Evolutionary conservation across 2,888 invertebrate genomes (phyloP).

Genomic region (Glaucopsyche alexis): DNA sequence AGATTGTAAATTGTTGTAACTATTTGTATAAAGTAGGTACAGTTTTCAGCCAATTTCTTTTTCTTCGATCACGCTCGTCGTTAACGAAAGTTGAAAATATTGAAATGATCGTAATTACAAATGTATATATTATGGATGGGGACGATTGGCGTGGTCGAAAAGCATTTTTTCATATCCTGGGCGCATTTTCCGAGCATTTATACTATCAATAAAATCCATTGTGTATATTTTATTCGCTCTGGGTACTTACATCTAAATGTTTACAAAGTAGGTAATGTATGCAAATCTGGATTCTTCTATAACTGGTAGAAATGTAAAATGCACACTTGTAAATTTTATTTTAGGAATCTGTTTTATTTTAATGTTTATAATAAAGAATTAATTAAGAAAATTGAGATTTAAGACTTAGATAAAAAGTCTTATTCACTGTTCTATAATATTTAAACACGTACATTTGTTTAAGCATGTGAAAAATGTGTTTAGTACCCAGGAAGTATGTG

Average conservation of each 20-base stretch:
- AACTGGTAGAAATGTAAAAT: background rate
- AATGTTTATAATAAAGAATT: too few species aligned
- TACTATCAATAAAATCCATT: constrained; percentile 21
- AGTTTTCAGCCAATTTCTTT: constrained; percentile 19
- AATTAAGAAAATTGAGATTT: too few species aligned
- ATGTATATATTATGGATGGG: background rate
- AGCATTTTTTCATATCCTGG: background rate
- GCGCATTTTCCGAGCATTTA: constrained; percentile 31
- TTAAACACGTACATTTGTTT: background rate
- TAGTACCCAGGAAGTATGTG: constrained; percentile 24
- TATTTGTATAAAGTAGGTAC: constrained; percentile 33
- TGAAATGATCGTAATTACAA: constrained; percentile 10
- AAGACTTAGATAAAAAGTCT: background rate
- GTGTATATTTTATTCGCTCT: constrained; percentile 5
- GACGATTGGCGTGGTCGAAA: constrained; percentile 24
- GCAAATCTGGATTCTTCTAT: background rate
- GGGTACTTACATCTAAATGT: constrained; percentile 2
- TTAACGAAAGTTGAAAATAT: background rate
- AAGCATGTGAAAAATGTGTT: background rate
- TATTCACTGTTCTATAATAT: background rate
- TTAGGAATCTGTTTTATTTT: background rate
- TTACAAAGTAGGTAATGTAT: background rate
- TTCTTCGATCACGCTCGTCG: constrained; percentile 25
- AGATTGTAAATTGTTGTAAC: constrained; percentile 33
- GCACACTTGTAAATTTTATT: background rate